Evolutionary conservation across 1,140 invertebrate genomes (phyloP), one percentile per base, ranked within the genome.

Genomic region (Drosophila suzukii): DNA sequence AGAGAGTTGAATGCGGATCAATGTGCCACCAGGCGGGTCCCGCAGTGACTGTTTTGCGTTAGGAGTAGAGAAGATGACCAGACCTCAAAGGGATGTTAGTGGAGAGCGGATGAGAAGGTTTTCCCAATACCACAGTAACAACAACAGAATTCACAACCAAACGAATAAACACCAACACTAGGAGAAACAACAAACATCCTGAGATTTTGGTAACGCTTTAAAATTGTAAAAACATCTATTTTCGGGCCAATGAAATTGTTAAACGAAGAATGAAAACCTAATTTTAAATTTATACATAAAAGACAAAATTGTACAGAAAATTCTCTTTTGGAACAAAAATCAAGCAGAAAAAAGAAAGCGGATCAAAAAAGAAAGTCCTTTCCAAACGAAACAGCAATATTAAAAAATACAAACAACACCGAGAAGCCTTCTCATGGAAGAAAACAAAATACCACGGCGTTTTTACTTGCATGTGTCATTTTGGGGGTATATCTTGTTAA

Each of bases 361-460:
- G 30, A 50, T 53, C 39, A 75, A 81, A 78, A 77, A 75, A 72
- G 47, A 47, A 49, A 65, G 50, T 47, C 59, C 78, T 85, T 70
- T 77, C 76, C 63, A 78, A 55, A 53, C 75, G 39, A 72, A 78
- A 86, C 78, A 62, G 74, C 84, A 89, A 83, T 80, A 86, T 89
- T 86, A 72, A 86, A 86, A 68, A 88, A 84, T 76, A 76, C 77
- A 78, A 76, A 68, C 65, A 83, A 86, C 75, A 86, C 84, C 84
- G 84, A 86, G 79, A 89, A 89, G 83, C 83, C 83, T 86, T 86
- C 83, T 86, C 83, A 89, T 79, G 75, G 62, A 88, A 83, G 75
- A 70, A 39, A 50, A 68, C 53, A 70, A 46, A 55, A 10, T 12
- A 10, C 12, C 17, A 41, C 0, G 58, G 46, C 34, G 47, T 83